These are phyloP conservation scores for Tribolium madens DNA, from an alignment of 1,140 invertebrate genomes.

Conservation along the genomic window DNA sequence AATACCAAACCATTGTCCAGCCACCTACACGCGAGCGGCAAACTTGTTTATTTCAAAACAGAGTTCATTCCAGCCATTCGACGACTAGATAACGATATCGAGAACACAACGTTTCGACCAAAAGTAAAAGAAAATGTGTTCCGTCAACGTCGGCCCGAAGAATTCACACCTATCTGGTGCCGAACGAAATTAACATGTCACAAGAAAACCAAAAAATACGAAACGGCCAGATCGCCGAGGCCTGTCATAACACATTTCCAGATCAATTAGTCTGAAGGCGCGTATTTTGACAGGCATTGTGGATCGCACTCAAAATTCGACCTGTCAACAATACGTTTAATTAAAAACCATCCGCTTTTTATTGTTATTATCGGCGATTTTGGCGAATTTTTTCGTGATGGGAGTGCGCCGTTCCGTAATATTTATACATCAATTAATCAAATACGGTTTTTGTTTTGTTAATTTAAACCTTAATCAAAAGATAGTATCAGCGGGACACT, in stretches of 20 bases:
- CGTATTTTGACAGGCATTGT: conserved; percentile 24
- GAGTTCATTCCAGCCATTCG: conserved; percentile 38
- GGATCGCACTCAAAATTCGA: neutral
- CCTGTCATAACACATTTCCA: conserved; percentile 31
- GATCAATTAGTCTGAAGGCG: conserved; percentile 14
- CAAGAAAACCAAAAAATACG: conserved; percentile 4
- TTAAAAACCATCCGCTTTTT: neutral
- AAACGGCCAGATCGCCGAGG: conserved; percentile 7
- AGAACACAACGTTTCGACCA: conserved; percentile 39
- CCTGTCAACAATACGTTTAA: conserved; percentile 1
- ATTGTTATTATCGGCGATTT: neutral
- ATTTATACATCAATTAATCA: conserved; percentile 45
- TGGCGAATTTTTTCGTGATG: conserved; percentile 14
- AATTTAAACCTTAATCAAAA: conserved; percentile 41
- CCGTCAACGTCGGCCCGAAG: conserved; percentile 10
- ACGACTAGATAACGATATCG: conserved; percentile 43
- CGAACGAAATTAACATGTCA: conserved; percentile 40
- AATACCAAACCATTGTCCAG: conserved; percentile 44
- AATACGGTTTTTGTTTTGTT: conserved; percentile 38
- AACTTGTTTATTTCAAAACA: conserved; percentile 46
- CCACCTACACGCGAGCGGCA: conserved; percentile 44
- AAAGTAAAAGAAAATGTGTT: conserved; percentile 40
- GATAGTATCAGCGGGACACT: conserved; percentile 42
- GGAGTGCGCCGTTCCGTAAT: conserved; percentile 33
- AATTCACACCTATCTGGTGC: conserved; percentile 35